phyloP scores from a whole-genome alignment of 2,113 vertebrate genomes.

The Burhinus oedicnemus region DNA sequence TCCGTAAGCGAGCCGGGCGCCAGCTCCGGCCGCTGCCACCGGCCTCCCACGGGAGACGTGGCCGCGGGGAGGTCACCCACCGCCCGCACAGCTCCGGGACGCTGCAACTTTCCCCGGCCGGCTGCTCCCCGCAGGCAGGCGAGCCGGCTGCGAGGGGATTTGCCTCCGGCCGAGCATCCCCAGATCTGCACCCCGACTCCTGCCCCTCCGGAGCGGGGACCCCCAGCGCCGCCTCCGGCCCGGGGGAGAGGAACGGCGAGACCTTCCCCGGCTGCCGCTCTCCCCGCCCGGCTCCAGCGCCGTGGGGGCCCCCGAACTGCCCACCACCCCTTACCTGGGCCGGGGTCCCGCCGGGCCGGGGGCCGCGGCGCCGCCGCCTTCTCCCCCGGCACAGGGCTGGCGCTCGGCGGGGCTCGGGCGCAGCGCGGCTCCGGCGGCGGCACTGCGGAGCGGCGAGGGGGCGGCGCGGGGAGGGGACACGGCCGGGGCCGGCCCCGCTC shows the following conservation, averaged over 20 bases:
- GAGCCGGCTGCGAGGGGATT: neutral
- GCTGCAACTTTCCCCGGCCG: neutral
- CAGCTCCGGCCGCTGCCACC: neutral
- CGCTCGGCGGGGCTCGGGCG: neutral
- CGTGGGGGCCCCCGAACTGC: neutral
- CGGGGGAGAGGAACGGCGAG: neutral
- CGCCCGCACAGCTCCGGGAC: neutral
- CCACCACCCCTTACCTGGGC: neutral
- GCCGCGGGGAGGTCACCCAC: neutral
- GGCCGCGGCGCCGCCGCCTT: neutral
- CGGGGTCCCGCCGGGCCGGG: neutral
- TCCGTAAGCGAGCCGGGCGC: rapidly evolving
- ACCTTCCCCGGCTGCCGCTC: neutral
- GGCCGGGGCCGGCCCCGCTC: neutral
- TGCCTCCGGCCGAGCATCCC: neutral
- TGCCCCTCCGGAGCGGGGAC: neutral
- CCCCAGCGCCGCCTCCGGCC: neutral
- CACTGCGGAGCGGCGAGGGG: neutral
- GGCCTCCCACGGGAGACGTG: neutral
- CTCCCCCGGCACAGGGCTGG: neutral
- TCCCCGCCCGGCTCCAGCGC: neutral
- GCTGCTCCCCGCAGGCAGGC: neutral
- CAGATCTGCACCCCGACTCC: neutral
- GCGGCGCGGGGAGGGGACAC: neutral
- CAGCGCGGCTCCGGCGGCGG: conserved; percentile 10